These are phyloP conservation scores for Chiloscyllium punctatum DNA, from an alignment of 2,797 vertebrate species.

Conservation along the genomic window DNA sequence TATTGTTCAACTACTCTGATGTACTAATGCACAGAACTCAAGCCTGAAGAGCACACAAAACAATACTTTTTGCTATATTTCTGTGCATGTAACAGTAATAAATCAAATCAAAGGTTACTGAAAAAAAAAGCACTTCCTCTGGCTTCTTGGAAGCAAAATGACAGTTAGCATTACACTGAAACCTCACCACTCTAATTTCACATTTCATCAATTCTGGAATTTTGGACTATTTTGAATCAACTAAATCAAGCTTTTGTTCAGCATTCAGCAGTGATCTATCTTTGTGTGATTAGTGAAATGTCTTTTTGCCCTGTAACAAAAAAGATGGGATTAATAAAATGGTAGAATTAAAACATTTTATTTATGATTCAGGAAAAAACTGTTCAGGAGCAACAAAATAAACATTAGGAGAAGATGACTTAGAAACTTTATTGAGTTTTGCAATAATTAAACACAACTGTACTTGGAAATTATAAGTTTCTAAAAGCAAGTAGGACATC, in stretches of 20 bases:
- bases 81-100: no score
- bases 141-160: background rate
- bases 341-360: background rate
- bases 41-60: no score
- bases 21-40: no score
- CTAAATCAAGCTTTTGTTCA: background rate
- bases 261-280: background rate
- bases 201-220: background rate
- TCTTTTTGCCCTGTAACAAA: background rate
- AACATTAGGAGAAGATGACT: conserved; percentile 30
- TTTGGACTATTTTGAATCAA: background rate
- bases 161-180: background rate
- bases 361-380: background rate
- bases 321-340: background rate
- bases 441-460: conserved; percentile 29
- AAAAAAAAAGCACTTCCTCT: background rate
- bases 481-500: conserved; percentile 28
- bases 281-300: no score
- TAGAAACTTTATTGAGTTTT: conserved; percentile 37
- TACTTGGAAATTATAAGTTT: conserved; percentile 25
- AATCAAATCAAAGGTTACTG: no score
- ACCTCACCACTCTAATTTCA: background rate
- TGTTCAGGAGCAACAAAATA: background rate
- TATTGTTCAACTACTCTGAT: no score
- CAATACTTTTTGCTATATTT: no score